Evolutionary conservation across 2,888 invertebrate genomes (phyloP).

Genomic region (Diabrotica balteata): DNA sequence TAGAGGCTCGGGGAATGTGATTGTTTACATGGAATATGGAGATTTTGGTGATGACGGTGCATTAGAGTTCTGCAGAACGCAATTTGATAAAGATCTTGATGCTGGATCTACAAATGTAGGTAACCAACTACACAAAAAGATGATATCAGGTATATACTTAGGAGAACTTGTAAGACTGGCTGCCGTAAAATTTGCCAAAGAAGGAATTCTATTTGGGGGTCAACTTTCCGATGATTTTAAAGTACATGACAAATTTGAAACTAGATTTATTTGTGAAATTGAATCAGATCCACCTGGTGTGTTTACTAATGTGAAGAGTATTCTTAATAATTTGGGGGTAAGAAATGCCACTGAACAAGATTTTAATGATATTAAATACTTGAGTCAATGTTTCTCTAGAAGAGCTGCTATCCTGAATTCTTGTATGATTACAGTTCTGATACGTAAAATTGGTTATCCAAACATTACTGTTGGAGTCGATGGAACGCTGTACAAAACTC

Average conservation of each 20-base stretch:
- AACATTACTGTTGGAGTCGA: slow-evolving; percentile 94
- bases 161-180: slow-evolving; percentile 94
- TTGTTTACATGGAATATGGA: slow-evolving; percentile 98
- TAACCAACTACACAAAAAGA: slow-evolving; percentile 91
- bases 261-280: slow-evolving; percentile 39
- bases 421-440: slow-evolving; percentile 85
- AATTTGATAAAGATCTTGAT: slow-evolving; percentile 87
- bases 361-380: slow-evolving; percentile 89
- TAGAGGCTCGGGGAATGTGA: slow-evolving; percentile 73
- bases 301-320: slow-evolving; percentile 78
- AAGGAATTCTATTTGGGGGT: slow-evolving; percentile 84
- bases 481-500: slow-evolving; percentile 97
- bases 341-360: slow-evolving; percentile 88
- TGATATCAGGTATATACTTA: slow-evolving; percentile 99
- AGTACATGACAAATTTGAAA: slow-evolving; percentile 69
- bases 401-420: slow-evolving; percentile 94
- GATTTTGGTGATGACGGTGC: slow-evolving; percentile 94
- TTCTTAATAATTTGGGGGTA: slow-evolving; percentile 80
- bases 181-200: slow-evolving; percentile 81
- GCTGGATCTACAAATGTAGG: slow-evolving; percentile 83
- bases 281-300: slow-evolving; percentile 76
- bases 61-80: slow-evolving; percentile 86
- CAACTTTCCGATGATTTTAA: slow-evolving; percentile 80
- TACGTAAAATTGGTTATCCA: slow-evolving; percentile 90
- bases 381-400: slow-evolving; percentile 91